Evolutionary conservation across 2,888 invertebrate genomes (phyloP), one percentile per base, ranked within the genome.

Genomic region (Microchrysa polita): DNA sequence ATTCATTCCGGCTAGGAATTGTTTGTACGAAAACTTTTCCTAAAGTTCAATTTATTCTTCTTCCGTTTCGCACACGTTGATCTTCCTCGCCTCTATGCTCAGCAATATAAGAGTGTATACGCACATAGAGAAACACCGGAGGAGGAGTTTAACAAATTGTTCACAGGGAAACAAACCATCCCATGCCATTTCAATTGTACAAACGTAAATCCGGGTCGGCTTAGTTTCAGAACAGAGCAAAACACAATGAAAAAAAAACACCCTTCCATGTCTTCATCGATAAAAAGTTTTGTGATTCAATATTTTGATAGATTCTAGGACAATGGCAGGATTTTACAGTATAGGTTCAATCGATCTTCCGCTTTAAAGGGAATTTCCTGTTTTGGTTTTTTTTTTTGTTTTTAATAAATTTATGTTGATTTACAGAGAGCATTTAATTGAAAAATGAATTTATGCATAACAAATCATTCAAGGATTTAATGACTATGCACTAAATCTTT

Each of bases 271-370:
- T 34, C 27, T 34, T 34, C 27, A 34, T 7, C 27, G 27, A 7
- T 7, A 34, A 34, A 34, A 34, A 34, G 4, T 34, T 34, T 61
- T 40, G n/a, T 10, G 10, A n/a, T 61, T 40, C 61, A 40, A 61
- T 61, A 61, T 61, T 61, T 61, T 61, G 61, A 61, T 61, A 61
- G 61, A 61, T 61, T 34, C 34, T 61, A 61, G 61, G 61, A 61
- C 61, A 61, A 61, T 61, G n/a, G 61, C 40, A 40, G n/a, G 23
- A 27, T 22, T 40, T 40, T n/a, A 16, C 34, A 27, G 22, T n/a
- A n/a, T 40, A 40, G 40, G 40, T 40, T 5, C 16, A 61, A 61
- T 61, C 40, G 61, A 61, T 61, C 40, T 61, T 61, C 18, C 27
- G 40, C 40, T 61, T 61, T 61, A 61, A 61, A 61, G 61, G 9